These are phyloP conservation scores for Tigriopus japonicus DNA, from an alignment of 1,140 invertebrate genomes.

Conservation along the genomic window DNA sequence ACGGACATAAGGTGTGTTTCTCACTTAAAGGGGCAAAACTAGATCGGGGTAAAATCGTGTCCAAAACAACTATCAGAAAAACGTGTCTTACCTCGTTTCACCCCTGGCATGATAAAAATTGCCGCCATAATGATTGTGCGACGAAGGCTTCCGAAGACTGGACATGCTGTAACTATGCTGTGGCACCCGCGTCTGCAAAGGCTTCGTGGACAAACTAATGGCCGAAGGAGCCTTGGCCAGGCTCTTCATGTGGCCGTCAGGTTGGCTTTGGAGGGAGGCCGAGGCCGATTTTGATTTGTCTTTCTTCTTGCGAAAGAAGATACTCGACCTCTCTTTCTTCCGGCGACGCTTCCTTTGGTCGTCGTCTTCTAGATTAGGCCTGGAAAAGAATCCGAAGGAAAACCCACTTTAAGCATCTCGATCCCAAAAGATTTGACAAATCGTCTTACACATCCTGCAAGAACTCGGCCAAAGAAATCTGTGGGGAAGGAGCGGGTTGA, in stretches of 20 bases:
- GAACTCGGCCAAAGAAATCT: background rate
- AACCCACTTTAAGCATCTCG: too few species aligned
- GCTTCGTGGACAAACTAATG: background rate
- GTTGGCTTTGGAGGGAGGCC: background rate
- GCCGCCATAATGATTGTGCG: background rate
- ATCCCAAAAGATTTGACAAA: too few species aligned
- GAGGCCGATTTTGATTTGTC: background rate
- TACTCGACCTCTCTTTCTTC: slow-evolving; percentile 7
- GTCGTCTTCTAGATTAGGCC: background rate
- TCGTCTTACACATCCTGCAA: background rate
- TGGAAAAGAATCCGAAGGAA: too few species aligned
- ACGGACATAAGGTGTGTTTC: too few species aligned
- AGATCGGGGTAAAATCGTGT: too few species aligned
- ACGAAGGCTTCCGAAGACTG: slow-evolving; percentile 4
- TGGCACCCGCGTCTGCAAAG: background rate
- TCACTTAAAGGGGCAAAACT: too few species aligned
- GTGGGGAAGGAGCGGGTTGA: background rate
- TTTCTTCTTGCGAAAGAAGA: slow-evolving; percentile 11
- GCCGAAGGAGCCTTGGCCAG: background rate
- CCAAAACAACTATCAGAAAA: too few species aligned
- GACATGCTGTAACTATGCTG: slow-evolving; percentile 9
- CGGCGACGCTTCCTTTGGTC: slow-evolving; percentile 1
- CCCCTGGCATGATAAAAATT: slow-evolving; percentile 3
- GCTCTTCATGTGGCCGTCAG: background rate
- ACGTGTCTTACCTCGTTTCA: background rate